Conservation (phyloP, 2,888 invertebrate genomes). For the Polydrusus tereticollis region DNA sequence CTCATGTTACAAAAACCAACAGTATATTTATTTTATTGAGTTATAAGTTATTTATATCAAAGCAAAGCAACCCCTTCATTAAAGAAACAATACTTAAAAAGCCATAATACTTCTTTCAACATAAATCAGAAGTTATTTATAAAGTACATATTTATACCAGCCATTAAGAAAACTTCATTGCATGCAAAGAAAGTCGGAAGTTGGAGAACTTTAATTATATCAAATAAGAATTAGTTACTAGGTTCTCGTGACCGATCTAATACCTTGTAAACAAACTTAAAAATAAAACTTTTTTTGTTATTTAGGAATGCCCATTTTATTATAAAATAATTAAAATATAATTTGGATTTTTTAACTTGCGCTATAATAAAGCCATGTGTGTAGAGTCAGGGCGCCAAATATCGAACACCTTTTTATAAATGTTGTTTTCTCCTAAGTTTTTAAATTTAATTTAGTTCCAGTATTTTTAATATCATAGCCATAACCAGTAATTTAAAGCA, state of each 20-base stretch:
- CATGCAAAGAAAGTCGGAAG: slow-evolving; percentile 3
- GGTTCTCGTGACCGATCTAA: slow-evolving; percentile 7
- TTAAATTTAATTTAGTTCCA: too few relatives aligned
- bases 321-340: too few relatives aligned
- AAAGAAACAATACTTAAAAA: slow-evolving; percentile 4
- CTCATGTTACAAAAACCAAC: background rate
- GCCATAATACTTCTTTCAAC: slow-evolving; percentile 1
- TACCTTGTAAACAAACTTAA: slow-evolving; percentile 3
- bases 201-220: slow-evolving; percentile 9
- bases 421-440: too few relatives aligned
- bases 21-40: background rate
- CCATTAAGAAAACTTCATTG: slow-evolving; percentile 15
- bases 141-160: slow-evolving; percentile 1
- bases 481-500: too few relatives aligned
- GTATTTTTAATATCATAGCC: too few relatives aligned
- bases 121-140: slow-evolving; percentile 15
- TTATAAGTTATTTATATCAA: background rate
- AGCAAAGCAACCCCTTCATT: background rate
- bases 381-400: too few relatives aligned
- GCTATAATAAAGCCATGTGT: too few relatives aligned
- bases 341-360: too few relatives aligned
- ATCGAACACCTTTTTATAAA: too few relatives aligned
- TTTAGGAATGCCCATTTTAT: background rate
- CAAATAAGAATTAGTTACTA: background rate
- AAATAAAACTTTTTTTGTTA: background rate